Conservation (phyloP, 2,888 invertebrate genomes). For the Halictus quadricinctus region DNA sequence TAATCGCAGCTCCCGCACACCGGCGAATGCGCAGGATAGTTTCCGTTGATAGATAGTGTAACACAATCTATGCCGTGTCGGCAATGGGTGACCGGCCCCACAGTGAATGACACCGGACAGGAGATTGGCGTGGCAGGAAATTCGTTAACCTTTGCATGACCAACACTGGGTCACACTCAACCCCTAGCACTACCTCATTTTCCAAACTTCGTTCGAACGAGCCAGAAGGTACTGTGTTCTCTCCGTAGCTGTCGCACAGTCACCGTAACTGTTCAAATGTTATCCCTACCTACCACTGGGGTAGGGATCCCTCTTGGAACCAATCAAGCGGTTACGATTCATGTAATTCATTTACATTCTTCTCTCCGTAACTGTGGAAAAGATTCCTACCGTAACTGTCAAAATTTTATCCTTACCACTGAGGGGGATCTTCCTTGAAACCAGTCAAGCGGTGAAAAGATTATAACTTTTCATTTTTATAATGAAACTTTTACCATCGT, state of each 20-base stretch:
- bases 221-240: background rate
- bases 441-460: no score
- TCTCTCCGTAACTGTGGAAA: no score
- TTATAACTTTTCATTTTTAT: no score
- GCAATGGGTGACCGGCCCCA: background rate
- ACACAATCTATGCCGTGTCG: constrained; percentile 6
- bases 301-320: no score
- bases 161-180: background rate
- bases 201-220: background rate
- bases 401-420: no score
- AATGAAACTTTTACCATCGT: no score
- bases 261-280: no score
- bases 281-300: no score
- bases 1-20: background rate
- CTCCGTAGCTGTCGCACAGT: background rate
- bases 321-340: no score
- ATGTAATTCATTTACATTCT: background rate
- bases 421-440: no score
- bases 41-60: constrained; percentile 13
- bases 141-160: constrained; percentile 7
- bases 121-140: constrained; percentile 16
- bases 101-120: constrained; percentile 6
- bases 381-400: no score
- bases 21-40: constrained; percentile 12
- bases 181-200: background rate